Evolutionary conservation across 2,888 invertebrate species (phyloP).

Genomic region (Ashinkailepas kermadecensis): DNA sequence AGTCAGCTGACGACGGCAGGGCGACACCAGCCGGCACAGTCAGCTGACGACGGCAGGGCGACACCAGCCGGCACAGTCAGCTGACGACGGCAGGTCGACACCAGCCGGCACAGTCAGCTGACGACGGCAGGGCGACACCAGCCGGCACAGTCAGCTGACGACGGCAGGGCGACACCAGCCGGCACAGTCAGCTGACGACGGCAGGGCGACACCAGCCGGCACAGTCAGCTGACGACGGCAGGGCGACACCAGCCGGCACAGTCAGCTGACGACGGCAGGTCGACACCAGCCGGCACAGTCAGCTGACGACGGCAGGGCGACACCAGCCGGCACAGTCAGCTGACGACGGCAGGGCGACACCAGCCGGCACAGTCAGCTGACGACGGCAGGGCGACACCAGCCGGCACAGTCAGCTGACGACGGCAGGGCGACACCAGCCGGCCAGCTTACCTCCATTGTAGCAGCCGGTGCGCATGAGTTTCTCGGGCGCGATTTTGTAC

Average conservation of each 20-base stretch:
- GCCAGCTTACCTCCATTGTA: slow-evolving; percentile 60
- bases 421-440: not conserved
- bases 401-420: no score
- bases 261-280: no score
- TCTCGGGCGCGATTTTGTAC: slow-evolving; percentile 96
- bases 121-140: not conserved
- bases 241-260: not conserved
- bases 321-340: not conserved
- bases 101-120: not conserved
- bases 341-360: not conserved
- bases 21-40: not conserved
- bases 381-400: not conserved
- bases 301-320: not conserved
- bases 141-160: not conserved
- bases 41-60: not conserved
- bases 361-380: not conserved
- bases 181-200: not conserved
- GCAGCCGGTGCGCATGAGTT: slow-evolving; percentile 90
- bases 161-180: not conserved
- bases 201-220: not conserved
- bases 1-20: no score
- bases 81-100: not conserved
- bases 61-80: not conserved
- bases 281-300: not conserved
- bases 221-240: no score